Evolutionary conservation across 2,113 vertebrate species (phyloP).

Genomic region (Anas platyrhynchos): DNA sequence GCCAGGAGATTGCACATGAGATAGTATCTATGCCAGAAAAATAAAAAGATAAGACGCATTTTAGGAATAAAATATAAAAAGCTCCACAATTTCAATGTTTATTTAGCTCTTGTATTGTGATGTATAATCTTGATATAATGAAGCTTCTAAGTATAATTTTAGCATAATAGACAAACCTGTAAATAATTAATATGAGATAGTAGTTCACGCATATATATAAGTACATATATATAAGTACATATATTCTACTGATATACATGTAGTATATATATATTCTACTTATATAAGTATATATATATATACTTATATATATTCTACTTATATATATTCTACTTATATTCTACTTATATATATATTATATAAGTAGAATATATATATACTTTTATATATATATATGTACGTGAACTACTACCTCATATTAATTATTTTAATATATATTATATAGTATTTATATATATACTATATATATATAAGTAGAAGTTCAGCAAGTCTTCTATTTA

Average conservation of each 20-base stretch:
- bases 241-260: too few relatives aligned
- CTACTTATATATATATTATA: too few relatives aligned
- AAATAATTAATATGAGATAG: conserved; percentile 57
- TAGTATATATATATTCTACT: too few relatives aligned
- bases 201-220: neutral
- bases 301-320: too few relatives aligned
- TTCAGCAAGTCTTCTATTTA: conserved; percentile 56
- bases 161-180: neutral
- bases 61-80: conserved; percentile 4
- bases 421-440: too few relatives aligned
- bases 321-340: too few relatives aligned
- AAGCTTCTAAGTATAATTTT: conserved; percentile 23
- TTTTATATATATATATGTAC: too few relatives aligned
- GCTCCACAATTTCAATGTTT: neutral
- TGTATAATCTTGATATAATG: neutral
- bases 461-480: neutral
- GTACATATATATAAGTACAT: too few relatives aligned
- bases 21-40: neutral
- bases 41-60: neutral
- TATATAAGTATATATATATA: too few relatives aligned
- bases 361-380: too few relatives aligned
- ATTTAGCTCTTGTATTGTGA: neutral
- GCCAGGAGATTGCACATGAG: neutral
- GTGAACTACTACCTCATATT: too few relatives aligned
- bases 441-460: too few relatives aligned